Conservation (phyloP, 2,888 invertebrate genomes). For the Quadroppia sp. region DNA sequence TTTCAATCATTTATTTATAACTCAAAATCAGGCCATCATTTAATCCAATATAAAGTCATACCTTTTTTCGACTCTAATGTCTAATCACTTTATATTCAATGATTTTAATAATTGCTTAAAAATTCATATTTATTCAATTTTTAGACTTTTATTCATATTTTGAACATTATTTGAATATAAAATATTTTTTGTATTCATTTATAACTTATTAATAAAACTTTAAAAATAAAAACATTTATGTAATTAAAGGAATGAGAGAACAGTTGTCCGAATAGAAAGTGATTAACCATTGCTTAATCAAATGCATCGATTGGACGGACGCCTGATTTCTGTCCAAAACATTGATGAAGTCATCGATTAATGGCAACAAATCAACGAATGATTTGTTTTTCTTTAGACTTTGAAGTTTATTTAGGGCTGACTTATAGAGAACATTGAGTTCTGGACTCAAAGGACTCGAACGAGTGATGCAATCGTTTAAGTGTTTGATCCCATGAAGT, state of each 20-base stretch:
- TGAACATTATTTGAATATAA: background rate
- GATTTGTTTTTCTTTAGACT: slow-evolving; percentile 37
- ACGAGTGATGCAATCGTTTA: slow-evolving; percentile 22
- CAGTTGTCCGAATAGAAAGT: slow-evolving; percentile 33
- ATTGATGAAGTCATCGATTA: slow-evolving; percentile 25
- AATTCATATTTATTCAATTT: background rate
- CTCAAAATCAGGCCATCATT: background rate
- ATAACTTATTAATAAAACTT: background rate
- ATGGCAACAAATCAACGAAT: slow-evolving; percentile 20
- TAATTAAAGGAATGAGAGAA: background rate
- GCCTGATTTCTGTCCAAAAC: slow-evolving; percentile 22
- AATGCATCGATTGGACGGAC: slow-evolving; percentile 5
- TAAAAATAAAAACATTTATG: background rate
- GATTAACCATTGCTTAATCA: slow-evolving; percentile 28
- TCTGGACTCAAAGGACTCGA: slow-evolving; percentile 33
- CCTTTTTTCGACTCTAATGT: background rate
- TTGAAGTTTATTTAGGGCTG: slow-evolving; percentile 28
- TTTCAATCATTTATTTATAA: too few species aligned
- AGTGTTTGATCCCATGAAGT: slow-evolving; percentile 23
- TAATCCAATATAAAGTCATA: background rate
- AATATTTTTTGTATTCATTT: background rate
- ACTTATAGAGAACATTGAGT: slow-evolving; percentile 9
- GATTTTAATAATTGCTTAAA: background rate
- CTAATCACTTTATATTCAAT: background rate
- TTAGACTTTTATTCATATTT: background rate